Base-by-base conservation (phyloP, 2,797 vertebrate species). In the Podarcis siculus region DNA sequence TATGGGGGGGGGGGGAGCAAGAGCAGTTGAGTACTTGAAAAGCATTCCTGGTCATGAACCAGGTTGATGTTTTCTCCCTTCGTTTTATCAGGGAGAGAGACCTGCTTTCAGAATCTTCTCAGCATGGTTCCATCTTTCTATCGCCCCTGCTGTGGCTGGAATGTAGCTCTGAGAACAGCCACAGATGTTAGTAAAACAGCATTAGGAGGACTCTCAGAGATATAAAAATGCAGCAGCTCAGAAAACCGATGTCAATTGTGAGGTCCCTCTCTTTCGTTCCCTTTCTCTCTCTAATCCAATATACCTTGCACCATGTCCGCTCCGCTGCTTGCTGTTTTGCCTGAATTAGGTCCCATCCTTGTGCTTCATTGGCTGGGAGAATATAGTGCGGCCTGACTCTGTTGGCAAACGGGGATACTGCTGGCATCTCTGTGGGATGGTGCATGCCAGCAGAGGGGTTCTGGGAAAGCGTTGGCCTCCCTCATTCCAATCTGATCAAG, bases 251-350 rank as follows among this genome's bases (percentile, higher is more conserved):
- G 86, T 76, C 86, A 32, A 32, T 0, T 30, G 76, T 21, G 32
- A 64, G 32, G 15, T 2, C 82, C 91, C n/a, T 79, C 79, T 0
- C 15, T 1, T 78, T 79, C 81, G 49, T 55, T 0, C 25, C 4
- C 82, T 92, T 30, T 79, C 79, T 0, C 15, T 1, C 75, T 2
- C 82, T 88, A 87, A 91, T 94, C 89, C 90, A 87, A 92, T 92
- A 76, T 37, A 66, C 30, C 55, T 80, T 25, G 92, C 92, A 89
- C 89, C 0, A 0, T 35, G 77, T 64, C 91, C 84, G 87, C 93
- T n/a, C 90, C 87, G 88, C 93, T n/a, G 88, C 85, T 9, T 95
- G 81, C 90, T 32, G 30, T 89, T 90, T 69, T 88, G 72, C 17
- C 81, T 85, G 80, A 85, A 61, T 92, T 76, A 45, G 6, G 85